Evolutionary conservation across 1,140 invertebrate genomes (phyloP).

Genomic region (Heliothis virescens): DNA sequence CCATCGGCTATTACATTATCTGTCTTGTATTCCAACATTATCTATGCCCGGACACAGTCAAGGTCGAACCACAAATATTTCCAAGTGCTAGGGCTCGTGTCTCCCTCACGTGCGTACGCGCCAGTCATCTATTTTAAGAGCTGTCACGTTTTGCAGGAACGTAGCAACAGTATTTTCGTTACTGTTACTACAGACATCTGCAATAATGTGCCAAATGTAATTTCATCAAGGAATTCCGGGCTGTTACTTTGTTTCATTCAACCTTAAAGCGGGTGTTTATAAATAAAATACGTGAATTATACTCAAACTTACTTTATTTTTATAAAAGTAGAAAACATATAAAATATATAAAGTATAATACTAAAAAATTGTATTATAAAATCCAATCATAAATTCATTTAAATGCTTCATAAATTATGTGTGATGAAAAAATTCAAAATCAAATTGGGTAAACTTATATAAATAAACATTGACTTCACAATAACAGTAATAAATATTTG

Average conservation of each 20-base stretch:
- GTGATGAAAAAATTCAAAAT: not conserved
- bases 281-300: not conserved
- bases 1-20: not conserved
- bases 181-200: not conserved
- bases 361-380: conserved; percentile 18
- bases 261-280: not conserved
- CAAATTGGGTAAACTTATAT: not conserved
- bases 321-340: conserved; percentile 30
- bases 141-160: conserved; percentile 3
- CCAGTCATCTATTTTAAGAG: conserved; percentile 5
- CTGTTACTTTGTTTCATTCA: not conserved
- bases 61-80: conserved; percentile 22
- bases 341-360: conserved; percentile 22
- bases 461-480: not conserved
- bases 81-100: not conserved
- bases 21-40: not conserved
- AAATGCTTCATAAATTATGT: conserved; percentile 1
- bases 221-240: not conserved
- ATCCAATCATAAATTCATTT: conserved; percentile 33
- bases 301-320: conserved; percentile 20
- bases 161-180: not conserved
- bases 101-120: not conserved
- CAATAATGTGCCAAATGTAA: conserved; percentile 1
- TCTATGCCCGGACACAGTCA: conserved; percentile 11
- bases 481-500: conserved; percentile 6